phyloP scores from a whole-genome alignment of 1,140 invertebrate genomes.

The Ceratina japonica region DNA sequence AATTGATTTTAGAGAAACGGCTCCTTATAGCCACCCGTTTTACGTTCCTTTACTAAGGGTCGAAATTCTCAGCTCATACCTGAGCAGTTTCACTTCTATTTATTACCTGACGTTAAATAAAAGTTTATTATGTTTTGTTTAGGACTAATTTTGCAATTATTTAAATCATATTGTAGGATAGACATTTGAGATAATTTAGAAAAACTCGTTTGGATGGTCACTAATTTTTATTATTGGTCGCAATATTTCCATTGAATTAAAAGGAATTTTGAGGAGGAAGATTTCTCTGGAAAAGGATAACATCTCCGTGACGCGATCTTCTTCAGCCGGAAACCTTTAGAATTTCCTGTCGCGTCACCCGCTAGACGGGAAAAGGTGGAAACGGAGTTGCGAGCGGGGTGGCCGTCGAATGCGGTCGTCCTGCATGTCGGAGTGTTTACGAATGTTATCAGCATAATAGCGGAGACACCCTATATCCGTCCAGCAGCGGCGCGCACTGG shows the following conservation, averaged over 20 bases:
- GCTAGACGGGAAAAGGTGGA: conserved; percentile 54
- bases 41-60: background rate
- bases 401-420: conserved; percentile 37
- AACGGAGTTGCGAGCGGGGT: conserved; percentile 31
- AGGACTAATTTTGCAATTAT: too few relatives aligned
- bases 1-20: conserved; percentile 52
- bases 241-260: conserved; percentile 24
- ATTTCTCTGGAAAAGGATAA: background rate
- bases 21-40: background rate
- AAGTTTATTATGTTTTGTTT: too few relatives aligned
- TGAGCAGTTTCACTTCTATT: background rate
- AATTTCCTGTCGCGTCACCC: conserved; percentile 61
- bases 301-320: conserved; percentile 3
- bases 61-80: background rate
- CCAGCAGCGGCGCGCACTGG: conserved; percentile 41
- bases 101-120: background rate
- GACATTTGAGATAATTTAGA: too few relatives aligned
- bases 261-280: conserved; percentile 20
- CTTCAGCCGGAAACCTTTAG: conserved; percentile 3
- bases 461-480: conserved; percentile 65
- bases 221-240: too few relatives aligned
- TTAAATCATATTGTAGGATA: too few relatives aligned
- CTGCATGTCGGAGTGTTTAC: conserved; percentile 57
- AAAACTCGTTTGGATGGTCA: too few relatives aligned
- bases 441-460: conserved; percentile 67